Conservation (phyloP, 2,888 invertebrate genomes). For the Leptodirus hochenwartii region DNA sequence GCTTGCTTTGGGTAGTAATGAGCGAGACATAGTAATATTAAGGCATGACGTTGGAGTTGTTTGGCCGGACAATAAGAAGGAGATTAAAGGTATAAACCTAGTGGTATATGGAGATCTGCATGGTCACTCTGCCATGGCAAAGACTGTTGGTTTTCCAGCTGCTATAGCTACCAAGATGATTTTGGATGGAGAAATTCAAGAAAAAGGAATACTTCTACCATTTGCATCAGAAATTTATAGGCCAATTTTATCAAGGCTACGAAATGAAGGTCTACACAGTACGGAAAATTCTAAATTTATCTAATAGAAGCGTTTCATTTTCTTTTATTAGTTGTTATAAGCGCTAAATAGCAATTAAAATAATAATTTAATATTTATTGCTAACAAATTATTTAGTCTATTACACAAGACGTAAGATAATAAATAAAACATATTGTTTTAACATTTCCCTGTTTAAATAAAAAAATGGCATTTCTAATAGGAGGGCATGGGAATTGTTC, state of each 20-base stretch:
- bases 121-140: constrained; percentile 92
- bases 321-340: no score
- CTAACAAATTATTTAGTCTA: no score
- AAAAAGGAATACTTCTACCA: constrained; percentile 82
- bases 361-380: no score
- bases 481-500: no score
- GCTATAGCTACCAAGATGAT: constrained; percentile 98
- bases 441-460: no score
- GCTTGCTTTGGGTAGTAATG: constrained; percentile 60
- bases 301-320: constrained; percentile 11
- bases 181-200: constrained; percentile 93
- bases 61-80: constrained; percentile 75
- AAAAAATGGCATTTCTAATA: no score
- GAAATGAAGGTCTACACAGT: constrained; percentile 64
- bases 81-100: constrained; percentile 68
- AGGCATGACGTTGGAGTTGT: constrained; percentile 84
- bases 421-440: no score
- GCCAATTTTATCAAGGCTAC: constrained; percentile 74
- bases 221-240: constrained; percentile 84
- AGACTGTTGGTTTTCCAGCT: constrained; percentile 81
- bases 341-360: no score
- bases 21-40: constrained; percentile 86
- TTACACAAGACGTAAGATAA: no score
- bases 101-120: constrained; percentile 69
- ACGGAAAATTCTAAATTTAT: constrained; percentile 42